Evolutionary conservation across 2,888 invertebrate species (phyloP).

Genomic region (Agrilus cyanescens): DNA sequence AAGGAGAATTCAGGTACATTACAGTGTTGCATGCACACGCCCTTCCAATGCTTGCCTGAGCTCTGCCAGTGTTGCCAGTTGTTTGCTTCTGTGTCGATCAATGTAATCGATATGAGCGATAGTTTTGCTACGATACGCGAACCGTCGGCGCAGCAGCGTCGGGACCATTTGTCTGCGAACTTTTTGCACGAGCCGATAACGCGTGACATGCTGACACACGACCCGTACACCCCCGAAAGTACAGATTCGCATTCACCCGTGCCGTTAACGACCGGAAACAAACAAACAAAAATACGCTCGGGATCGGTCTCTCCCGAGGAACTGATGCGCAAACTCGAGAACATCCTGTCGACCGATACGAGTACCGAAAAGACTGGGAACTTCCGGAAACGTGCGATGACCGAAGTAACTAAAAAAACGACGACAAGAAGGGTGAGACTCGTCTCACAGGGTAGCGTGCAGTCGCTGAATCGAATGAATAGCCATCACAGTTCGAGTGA

Average conservation of each 20-base stretch:
- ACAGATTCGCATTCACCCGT: constrained; percentile 64
- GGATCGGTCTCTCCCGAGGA: constrained; percentile 47
- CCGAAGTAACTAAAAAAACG: constrained; percentile 22
- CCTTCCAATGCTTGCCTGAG: constrained; percentile 38
- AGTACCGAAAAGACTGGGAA: constrained; percentile 9
- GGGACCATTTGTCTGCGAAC: constrained; percentile 21
- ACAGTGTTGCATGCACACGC: constrained; percentile 42
- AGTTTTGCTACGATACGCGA: constrained; percentile 17
- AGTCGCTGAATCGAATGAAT: constrained; percentile 27
- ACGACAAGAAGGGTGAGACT: constrained; percentile 16
- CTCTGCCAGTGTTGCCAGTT: constrained; percentile 37
- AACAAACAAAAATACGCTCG: constrained; percentile 26
- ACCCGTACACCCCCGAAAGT: constrained; percentile 77
- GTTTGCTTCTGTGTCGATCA: constrained; percentile 34
- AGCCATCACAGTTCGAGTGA: constrained; percentile 38
- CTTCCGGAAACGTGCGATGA: constrained; percentile 25
- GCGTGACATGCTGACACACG: constrained; percentile 39
- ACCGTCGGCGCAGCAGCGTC: too few relatives aligned
- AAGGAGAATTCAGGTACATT: constrained; percentile 67
- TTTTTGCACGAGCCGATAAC: constrained; percentile 42
- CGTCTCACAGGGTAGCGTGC: constrained; percentile 17
- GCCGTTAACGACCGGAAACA: constrained; percentile 31
- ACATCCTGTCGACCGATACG: constrained; percentile 29
- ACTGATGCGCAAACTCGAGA: constrained; percentile 48
- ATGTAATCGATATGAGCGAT: constrained; percentile 33